Evolutionary conservation across 1,140 invertebrate genomes (phyloP), one percentile per base, ranked within the genome.

Genomic region (Ceratina calcarata): DNA sequence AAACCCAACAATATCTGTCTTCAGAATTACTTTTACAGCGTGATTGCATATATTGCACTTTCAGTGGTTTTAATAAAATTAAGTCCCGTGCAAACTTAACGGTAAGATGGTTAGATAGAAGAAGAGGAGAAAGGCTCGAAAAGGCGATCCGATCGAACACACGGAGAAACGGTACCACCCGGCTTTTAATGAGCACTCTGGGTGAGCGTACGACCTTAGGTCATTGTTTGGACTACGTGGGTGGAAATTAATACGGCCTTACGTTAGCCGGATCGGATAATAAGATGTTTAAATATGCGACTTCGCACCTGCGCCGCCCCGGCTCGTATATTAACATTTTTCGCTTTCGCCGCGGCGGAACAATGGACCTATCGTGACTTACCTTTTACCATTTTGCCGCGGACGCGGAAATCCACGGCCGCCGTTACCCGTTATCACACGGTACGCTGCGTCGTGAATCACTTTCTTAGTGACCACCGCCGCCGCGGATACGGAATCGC

Each of bases 161-260:
- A 76, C 71, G 71, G 53, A 69, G 79, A 82, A 85, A 82, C 83
- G 66, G 73, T 77, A 81, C 80, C 75, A 72, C 49, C 51, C 67
- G 60, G 61, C 55, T 83, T 82, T 82, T 86, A 86, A 86, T 67
- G 81, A 86, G 84, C 80, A 53, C 58, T 74, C 58, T 80, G 74
- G 32, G 64, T 65, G 83, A 68, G 60, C 53, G 72, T 27, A 49
- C 75, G 75, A 75, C 71, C 77, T 65, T 60, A 45, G 80, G 77
- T 86, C 84, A 80, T 81, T 82, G 81, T 80, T 85, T 60, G 69
- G 12, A 18, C 53, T 13, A 18, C 62, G 85, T 86, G 81, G 85
- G 85, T 74, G 81, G 85, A 86, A 86, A 86, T 86, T 86, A 78
- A 83, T 81, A 84, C 71, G 73, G 78, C 66, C 67, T 86, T 80